phyloP scores from a whole-genome alignment of 2,797 vertebrate species.

The Xenops minutus region DNA sequence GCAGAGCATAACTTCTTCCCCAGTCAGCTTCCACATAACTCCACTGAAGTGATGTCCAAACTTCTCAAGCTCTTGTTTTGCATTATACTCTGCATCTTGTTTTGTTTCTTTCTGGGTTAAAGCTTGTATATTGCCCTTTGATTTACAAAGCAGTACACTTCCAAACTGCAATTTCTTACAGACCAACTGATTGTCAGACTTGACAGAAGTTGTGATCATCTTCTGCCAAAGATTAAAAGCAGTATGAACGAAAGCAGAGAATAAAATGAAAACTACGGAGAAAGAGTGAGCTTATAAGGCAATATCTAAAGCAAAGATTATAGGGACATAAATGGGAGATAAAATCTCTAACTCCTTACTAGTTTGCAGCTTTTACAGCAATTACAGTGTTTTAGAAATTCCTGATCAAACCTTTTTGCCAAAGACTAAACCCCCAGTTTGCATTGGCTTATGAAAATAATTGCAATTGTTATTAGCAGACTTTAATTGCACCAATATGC shows the following conservation, averaged over 20 bases:
- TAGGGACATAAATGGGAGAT: conserved; percentile 15
- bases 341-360: conserved; percentile 28
- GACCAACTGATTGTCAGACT: not conserved
- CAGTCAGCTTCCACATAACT: not conserved
- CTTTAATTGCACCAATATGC: conserved; percentile 61
- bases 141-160: not conserved
- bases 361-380: conserved; percentile 14
- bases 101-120: not conserved
- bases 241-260: not conserved
- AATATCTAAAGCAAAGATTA: not conserved
- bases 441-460: conserved; percentile 59
- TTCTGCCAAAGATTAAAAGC: not conserved
- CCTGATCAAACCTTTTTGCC: conserved; percentile 50
- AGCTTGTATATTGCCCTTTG: not conserved
- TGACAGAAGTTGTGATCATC: not conserved
- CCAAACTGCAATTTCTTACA: not conserved
- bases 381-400: conserved; percentile 40
- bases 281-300: not conserved
- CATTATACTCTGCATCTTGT: not conserved
- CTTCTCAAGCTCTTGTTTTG: accelerated
- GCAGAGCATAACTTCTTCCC: not conserved
- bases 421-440: conserved; percentile 54
- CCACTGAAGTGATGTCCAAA: not conserved
- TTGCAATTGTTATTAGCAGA: conserved; percentile 46
- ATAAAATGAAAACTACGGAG: not conserved